Base-by-base conservation (phyloP, 2,797 vertebrate genomes). In the Cyprinella venusta region DNA sequence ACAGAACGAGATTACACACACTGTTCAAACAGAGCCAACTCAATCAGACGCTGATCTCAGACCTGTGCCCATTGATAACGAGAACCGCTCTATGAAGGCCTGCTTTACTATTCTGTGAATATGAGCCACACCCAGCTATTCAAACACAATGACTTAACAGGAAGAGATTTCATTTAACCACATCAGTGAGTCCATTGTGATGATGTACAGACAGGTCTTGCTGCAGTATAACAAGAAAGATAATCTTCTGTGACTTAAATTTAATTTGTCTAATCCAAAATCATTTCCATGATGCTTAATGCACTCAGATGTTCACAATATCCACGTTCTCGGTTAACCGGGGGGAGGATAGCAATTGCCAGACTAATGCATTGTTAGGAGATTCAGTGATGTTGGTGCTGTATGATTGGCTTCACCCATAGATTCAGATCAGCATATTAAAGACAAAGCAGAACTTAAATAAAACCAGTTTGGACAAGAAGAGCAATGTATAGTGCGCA, bases 111-210 rank as follows among this genome's bases (percentile, higher is more conserved):
- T 61, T 81, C 24, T 72, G 13, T 71, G 56, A 52, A 83, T 36
- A 8, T 40, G 52, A 77, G 61, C 36, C 80, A 54, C 83, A 71
- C 80, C 86, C 70, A 70, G 54, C 26, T 67, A 26, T 64, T 72
- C 38, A 83, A 83, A 82, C 67, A 84, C 19, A 71, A 24, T 8
- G 76, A 54, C 36, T 59, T 76, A 54, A 50, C 26, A 63, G 81
- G 84, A 45, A 79, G 67, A 38, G 21, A 71, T 48, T 64, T 40
- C 2, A 74, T 86, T 74, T 26, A 61, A 21, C 54, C 24, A 42
- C 67, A 38, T 79, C 67, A 64, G 7, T 72, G 16, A 82, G 21
- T 13, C 7, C 50, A 59, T 50, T 67, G 63, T 68, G 26, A 80
- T 36, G 4, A 45, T 19, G 38, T 33, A 59, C 38, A 21, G 18